Conservation (phyloP, 2,797 vertebrate genomes). For the Phrynocephalus forsythii region DNA sequence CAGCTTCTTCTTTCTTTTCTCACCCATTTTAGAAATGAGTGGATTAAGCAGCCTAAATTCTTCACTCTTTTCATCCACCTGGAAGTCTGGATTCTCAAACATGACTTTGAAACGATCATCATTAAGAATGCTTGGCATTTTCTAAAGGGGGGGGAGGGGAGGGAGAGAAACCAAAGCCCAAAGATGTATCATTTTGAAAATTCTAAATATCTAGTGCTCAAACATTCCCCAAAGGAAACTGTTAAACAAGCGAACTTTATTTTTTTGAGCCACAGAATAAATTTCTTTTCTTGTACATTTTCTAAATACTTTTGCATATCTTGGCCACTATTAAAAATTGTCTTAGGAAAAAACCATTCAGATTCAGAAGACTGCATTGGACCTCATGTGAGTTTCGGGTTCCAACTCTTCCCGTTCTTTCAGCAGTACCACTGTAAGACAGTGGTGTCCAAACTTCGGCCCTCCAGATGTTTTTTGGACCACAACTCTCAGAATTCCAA, state of each 20-base stretch:
- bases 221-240: neutral
- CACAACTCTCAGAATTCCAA: no score
- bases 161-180: constrained; percentile 12
- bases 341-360: neutral
- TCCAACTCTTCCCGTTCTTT: neutral
- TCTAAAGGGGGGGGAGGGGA: constrained; percentile 76
- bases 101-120: constrained; percentile 97
- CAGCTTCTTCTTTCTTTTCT: constrained; percentile 92
- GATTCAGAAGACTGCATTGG: neutral
- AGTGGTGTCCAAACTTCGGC: no score
- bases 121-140: constrained; percentile 87
- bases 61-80: constrained; percentile 95
- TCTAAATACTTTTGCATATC: constrained; percentile 35
- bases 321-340: constrained; percentile 1
- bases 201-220: neutral
- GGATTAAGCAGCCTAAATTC: constrained; percentile 97
- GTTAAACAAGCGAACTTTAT: constrained; percentile 34
- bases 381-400: neutral
- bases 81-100: constrained; percentile 98
- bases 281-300: constrained; percentile 45
- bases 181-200: neutral
- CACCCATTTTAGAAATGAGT: constrained; percentile 93
- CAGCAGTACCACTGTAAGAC: no score
- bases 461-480: no score
- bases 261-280: constrained; percentile 25